These are phyloP conservation scores for Chloroceryle amazona DNA, from an alignment of 2,797 vertebrate genomes.

Conservation along the genomic window DNA sequence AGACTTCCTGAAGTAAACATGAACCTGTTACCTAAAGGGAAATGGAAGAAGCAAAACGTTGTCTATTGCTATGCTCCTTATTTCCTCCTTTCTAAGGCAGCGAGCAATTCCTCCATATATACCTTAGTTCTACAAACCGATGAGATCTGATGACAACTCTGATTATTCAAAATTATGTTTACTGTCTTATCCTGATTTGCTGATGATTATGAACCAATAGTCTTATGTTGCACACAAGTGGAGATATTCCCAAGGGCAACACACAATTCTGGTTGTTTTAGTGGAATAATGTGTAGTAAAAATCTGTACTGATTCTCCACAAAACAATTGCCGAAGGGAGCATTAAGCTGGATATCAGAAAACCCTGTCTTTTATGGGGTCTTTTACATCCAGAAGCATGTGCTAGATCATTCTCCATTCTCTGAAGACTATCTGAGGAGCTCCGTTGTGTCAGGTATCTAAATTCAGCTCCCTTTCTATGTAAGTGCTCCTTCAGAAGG, in stretches of 20 bases:
- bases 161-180: neutral
- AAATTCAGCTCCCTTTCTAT: neutral
- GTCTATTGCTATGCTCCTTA: neutral
- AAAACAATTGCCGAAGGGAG: neutral
- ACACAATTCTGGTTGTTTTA: neutral
- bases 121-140: neutral
- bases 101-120: neutral
- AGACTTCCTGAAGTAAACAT: slow-evolving; percentile 49
- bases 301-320: neutral
- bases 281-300: neutral
- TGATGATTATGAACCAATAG: neutral
- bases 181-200: neutral
- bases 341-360: neutral
- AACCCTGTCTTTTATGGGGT: neutral
- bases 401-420: neutral
- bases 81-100: slow-evolving; percentile 1
- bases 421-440: neutral
- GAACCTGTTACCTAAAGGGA: neutral
- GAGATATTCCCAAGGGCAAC: neutral
- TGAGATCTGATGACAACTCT: neutral
- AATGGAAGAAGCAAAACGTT: neutral
- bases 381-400: neutral
- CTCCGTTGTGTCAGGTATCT: neutral
- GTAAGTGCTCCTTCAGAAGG: neutral
- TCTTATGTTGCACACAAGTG: neutral